A percentile compares a stretch with the other conserved stretches of the same genome.
phyloP scores from a whole-genome alignment of 2,113 vertebrate genomes.

The Epinephelus fuscoguttatus region DNA sequence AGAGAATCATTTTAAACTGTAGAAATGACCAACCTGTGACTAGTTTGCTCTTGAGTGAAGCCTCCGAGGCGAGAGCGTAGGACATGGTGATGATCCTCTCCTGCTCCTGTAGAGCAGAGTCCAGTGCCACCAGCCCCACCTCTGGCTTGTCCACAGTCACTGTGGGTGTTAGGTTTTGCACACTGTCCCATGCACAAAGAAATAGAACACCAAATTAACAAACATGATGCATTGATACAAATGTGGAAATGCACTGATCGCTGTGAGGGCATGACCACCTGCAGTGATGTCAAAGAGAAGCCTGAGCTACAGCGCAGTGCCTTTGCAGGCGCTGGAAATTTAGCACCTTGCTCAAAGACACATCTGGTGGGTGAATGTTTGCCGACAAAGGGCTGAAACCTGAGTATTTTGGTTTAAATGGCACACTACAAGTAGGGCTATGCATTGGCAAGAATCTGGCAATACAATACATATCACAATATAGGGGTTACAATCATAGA shows the following conservation, averaged over 20 bases:
- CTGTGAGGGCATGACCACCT: neutral
- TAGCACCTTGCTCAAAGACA: neutral
- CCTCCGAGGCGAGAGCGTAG: conserved; percentile 96
- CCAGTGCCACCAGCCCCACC: conserved; percentile 81
- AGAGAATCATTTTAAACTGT: neutral
- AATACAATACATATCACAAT: too few species aligned
- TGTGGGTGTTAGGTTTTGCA: conserved; percentile 89
- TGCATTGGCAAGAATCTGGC: too few species aligned
- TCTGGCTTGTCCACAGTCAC: conserved; percentile 86
- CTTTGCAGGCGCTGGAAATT: neutral
- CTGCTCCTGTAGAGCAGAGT: conserved; percentile 93
- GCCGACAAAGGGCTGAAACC: neutral
- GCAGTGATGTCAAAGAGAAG: neutral
- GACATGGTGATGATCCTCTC: conserved; percentile 98
- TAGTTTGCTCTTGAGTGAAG: conserved; percentile 96
- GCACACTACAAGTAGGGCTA: neutral
- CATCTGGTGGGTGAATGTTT: neutral
- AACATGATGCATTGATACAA: neutral
- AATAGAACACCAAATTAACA: conserved; percentile 1
- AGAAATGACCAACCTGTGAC: conserved; percentile 91
- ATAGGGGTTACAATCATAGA: too few species aligned
- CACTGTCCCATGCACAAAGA: conserved; percentile 78
- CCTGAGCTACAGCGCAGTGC: neutral
- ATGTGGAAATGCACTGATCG: neutral
- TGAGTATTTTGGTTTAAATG: neutral